phyloP scores from a whole-genome alignment of 2,797 vertebrate species.

The Capromys pilorides region DNA sequence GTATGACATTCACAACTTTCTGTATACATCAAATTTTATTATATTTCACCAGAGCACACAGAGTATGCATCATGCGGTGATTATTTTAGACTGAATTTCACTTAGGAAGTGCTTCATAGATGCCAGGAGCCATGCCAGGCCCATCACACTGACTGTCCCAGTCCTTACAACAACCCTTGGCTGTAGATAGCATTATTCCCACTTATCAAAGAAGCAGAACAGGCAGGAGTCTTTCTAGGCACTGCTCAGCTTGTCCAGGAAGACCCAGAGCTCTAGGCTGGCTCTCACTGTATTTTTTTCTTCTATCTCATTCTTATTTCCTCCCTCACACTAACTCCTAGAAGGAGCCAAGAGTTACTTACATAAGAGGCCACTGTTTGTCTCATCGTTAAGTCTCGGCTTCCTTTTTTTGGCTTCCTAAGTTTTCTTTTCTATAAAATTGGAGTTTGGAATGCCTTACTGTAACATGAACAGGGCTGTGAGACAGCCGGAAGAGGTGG shows the following conservation, averaged over 20 bases:
- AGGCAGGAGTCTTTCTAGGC: background rate
- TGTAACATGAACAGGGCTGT: too few species aligned
- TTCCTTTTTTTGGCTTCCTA: background rate
- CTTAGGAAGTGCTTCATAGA: background rate
- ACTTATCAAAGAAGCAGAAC: background rate
- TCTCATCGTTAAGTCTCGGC: background rate
- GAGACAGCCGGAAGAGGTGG: background rate
- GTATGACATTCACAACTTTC: background rate
- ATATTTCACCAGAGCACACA: background rate
- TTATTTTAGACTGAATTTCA: background rate
- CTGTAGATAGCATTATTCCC: background rate
- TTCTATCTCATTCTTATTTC: background rate
- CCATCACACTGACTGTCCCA: background rate
- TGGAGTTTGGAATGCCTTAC: background rate
- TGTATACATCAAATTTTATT: background rate
- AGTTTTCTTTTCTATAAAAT: background rate
- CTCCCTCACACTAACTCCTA: background rate
- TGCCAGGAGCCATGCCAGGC: background rate
- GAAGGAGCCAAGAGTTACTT: background rate
- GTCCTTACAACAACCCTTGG: background rate
- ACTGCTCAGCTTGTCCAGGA: background rate
- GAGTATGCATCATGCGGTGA: background rate
- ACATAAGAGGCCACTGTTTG: background rate
- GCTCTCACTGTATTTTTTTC: background rate
- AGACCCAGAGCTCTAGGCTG: background rate